Conservation (phyloP, 2,888 invertebrate species). For the Ophonus ardosiacus region DNA sequence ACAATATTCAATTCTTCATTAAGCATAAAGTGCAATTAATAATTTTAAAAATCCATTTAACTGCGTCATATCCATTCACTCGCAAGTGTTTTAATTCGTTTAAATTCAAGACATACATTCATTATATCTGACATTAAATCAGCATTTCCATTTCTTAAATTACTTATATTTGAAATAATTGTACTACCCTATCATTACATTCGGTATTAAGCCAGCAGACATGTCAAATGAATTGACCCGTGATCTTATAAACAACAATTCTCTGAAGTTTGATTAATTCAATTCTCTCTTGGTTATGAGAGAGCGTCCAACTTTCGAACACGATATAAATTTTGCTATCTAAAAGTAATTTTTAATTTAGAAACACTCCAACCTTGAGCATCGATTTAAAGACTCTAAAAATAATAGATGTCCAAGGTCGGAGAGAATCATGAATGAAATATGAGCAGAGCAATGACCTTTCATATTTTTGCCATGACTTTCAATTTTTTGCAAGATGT, state of each 20-base stretch:
- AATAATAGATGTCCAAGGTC: conserved; percentile 21
- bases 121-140: conserved; percentile 29
- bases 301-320: neutral
- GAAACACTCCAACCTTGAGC: neutral
- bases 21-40: too few relatives aligned
- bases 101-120: neutral
- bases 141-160: conserved; percentile 45
- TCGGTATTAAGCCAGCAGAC: conserved; percentile 36
- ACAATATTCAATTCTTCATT: too few relatives aligned
- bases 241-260: conserved; percentile 50
- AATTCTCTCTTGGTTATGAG: conserved; percentile 25
- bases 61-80: too few relatives aligned
- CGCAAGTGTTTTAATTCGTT: neutral
- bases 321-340: conserved; percentile 1
- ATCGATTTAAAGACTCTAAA: conserved; percentile 7
- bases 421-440: conserved; percentile 19
- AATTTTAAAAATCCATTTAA: too few relatives aligned
- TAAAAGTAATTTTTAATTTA: conserved; percentile 15
- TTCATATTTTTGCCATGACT: conserved; percentile 33
- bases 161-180: conserved; percentile 46
- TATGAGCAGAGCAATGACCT: neutral
- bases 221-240: conserved; percentile 47
- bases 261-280: conserved; percentile 49
- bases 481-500: conserved; percentile 1
- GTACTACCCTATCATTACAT: conserved; percentile 48